Evolutionary conservation across 2,113 vertebrate species (phyloP), one percentile per base, ranked within the genome.

Genomic region (Tricholaema leucomelas): DNA sequence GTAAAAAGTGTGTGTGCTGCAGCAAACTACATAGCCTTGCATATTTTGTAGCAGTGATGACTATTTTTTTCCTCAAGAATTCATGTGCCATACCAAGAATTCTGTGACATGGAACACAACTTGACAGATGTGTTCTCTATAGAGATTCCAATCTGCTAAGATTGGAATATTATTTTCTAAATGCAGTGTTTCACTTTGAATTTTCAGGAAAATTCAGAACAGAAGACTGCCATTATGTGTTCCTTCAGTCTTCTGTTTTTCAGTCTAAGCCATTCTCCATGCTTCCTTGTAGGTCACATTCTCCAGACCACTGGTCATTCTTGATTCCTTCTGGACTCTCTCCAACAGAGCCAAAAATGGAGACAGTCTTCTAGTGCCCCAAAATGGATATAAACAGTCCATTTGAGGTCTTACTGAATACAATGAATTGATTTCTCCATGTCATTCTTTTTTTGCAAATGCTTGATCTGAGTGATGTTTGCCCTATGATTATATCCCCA

Each of bases 261-360:
- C 79, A 96, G 87, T 91, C 87, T 93, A 95, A 96, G 93, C 94
- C 94, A 83, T 24, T 71, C 72, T 82, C 72, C 79, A 85, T 92
- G 87, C 60, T 77, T 60, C 60, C 42, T 42, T 15, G 52, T 91
- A 87, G 81, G 91, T 93, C 94, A 96, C 81, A 91, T 93, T 96
- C 89, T 82, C 75, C 46, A 55, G 67, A 66, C 50, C 24, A 1
- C 55, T 92, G 91, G 75, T 94, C 85, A 95, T 89, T 87, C 85
- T 67, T 89, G 75, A 72, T 81, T 82, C 65, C 66, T 70, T 87
- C 81, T 91, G 90, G 90, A 90, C 18, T 77, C 72, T 5, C 60
- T 95, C 91, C 93, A 93, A 85, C 9, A 87, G 75, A 71, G 67
- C 73, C 74, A 85, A 87, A 88, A 84, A 60, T 1, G 21, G 67